Evolutionary conservation across 2,113 vertebrate genomes (phyloP).

Genomic region (Campylomormyrus tamandua): DNA sequence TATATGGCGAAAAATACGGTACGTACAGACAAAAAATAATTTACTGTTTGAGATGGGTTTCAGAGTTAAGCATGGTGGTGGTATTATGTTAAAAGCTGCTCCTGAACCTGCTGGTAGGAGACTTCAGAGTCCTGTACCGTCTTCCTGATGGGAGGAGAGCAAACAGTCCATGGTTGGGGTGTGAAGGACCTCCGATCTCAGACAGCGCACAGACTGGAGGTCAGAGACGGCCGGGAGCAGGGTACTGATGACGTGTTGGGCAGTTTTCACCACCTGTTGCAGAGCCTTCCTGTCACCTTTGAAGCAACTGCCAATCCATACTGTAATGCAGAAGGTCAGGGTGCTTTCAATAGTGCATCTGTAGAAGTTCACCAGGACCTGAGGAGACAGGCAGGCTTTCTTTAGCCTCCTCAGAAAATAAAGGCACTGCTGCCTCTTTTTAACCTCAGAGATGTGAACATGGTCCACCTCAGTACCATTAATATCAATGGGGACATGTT

Average conservation of each 20-base stretch:
- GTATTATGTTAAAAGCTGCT: not conserved
- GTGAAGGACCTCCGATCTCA: not conserved
- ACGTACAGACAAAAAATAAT: not conserved
- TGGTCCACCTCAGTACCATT: not conserved
- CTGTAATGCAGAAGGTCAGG: not conserved
- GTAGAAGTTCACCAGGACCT: not conserved
- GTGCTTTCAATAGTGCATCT: not conserved
- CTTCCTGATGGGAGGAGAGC: not conserved
- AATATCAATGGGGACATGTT: not conserved
- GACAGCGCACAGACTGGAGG: not conserved
- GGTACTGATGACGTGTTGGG: not conserved
- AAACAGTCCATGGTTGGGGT: not conserved
- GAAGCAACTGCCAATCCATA: not conserved
- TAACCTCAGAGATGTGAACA: not conserved
- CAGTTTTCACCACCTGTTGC: no score
- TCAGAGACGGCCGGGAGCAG: not conserved
- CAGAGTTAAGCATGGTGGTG: not conserved
- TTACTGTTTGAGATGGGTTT: not conserved
- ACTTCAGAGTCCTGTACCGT: not conserved
- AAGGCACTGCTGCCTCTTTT: not conserved
- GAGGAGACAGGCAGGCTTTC: not conserved
- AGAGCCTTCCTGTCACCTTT: not conserved
- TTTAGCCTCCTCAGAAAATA: not conserved
- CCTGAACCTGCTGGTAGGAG: not conserved
- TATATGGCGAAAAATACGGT: no score